These are phyloP conservation scores for Coelopa pilipes DNA, from an alignment of 2,888 invertebrate genomes.

Conservation along the genomic window DNA sequence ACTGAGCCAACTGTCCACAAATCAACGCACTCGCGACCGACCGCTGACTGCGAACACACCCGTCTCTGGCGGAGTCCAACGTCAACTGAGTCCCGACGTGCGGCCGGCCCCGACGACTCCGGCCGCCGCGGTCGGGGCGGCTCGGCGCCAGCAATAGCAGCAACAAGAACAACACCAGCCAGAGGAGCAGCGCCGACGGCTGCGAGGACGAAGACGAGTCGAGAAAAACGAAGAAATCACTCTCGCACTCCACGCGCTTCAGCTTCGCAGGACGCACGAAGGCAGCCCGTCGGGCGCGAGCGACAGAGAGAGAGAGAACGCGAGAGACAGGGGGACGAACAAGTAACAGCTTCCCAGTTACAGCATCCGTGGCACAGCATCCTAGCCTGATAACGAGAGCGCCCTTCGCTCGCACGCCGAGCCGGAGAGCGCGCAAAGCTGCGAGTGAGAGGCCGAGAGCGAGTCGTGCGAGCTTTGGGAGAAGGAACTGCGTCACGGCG, in stretches of 20 bases:
- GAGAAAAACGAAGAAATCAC: no score
- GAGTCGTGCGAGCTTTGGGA: no score
- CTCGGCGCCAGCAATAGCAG: neutral
- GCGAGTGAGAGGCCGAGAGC: slow-evolving; percentile 1
- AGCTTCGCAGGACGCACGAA: neutral
- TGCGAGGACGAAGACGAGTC: no score
- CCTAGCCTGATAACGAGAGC: neutral
- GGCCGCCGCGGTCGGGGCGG: neutral
- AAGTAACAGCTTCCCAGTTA: no score
- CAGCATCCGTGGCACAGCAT: no score
- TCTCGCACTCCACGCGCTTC: no score
- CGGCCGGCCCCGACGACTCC: slow-evolving; percentile 22
- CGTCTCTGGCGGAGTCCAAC: slow-evolving; percentile 38
- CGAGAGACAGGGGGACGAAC: no score
- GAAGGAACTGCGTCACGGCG: no score
- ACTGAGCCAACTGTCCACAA: neutral
- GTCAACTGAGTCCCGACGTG: slow-evolving; percentile 37
- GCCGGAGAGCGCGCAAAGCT: no score
- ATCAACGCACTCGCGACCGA: slow-evolving; percentile 6
- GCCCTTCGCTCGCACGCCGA: no score
- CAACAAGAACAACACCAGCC: slow-evolving; percentile 24
- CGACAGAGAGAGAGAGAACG: neutral
- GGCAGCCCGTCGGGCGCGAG: neutral
- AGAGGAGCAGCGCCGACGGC: no score
- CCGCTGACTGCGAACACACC: slow-evolving; percentile 31